phyloP scores from a whole-genome alignment of 2,113 vertebrate genomes.

The Gymnorhina tibicen region DNA sequence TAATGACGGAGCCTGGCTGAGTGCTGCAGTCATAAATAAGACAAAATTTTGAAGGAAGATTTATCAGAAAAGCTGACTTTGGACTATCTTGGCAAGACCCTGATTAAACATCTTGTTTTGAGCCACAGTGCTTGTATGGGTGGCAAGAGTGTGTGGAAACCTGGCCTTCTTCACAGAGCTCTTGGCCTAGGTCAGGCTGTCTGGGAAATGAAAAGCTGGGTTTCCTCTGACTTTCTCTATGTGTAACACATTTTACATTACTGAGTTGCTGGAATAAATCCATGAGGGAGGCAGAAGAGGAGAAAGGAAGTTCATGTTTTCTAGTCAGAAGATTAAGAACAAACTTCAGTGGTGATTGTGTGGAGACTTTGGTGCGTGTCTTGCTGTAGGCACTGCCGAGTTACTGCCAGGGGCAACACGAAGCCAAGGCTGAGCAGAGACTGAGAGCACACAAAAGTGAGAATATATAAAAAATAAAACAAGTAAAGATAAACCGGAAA shows the following conservation, averaged over 20 bases:
- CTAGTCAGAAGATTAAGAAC: neutral
- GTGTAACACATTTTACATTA: neutral
- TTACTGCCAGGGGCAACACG: neutral
- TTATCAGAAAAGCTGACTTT: neutral
- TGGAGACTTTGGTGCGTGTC: neutral
- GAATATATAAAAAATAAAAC: neutral
- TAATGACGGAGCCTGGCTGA: neutral
- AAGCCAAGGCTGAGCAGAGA: neutral
- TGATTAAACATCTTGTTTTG: neutral
- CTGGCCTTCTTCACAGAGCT: neutral
- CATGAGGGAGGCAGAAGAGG: neutral
- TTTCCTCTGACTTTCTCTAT: neutral
- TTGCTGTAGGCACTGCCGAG: neutral
- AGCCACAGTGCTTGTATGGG: neutral
- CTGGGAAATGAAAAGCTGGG: neutral
- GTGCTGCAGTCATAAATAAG: neutral
- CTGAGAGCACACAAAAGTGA: neutral
- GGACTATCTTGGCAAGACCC: neutral
- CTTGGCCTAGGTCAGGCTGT: neutral
- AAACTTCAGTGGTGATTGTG: neutral
- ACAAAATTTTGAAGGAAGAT: neutral
- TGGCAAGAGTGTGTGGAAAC: neutral
- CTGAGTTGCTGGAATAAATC: neutral
- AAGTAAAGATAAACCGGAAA: neutral
- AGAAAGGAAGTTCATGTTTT: neutral